Conservation (phyloP, 1,140 invertebrate species). For the Agrypnia vestita region DNA sequence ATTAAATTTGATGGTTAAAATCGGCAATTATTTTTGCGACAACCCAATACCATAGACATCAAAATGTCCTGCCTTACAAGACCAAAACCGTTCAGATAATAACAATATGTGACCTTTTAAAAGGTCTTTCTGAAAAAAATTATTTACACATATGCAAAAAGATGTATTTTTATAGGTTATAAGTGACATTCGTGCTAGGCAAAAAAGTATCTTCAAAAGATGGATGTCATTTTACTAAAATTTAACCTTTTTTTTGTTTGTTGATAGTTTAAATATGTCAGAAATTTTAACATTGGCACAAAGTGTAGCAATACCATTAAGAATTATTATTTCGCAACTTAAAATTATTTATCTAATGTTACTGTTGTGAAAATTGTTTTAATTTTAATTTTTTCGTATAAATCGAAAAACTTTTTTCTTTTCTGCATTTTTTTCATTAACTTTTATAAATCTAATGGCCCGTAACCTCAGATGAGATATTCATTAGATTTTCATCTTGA, state of each 20-base stretch:
- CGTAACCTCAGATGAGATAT: not conserved
- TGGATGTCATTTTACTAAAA: not conserved
- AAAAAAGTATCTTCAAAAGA: not conserved
- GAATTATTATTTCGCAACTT: constrained; percentile 10
- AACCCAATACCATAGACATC: too few species aligned
- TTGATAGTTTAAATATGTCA: not conserved
- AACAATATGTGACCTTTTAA: too few species aligned
- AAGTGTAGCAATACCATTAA: constrained; percentile 38
- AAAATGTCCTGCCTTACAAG: too few species aligned
- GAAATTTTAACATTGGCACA: constrained; percentile 22
- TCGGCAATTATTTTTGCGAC: too few species aligned
- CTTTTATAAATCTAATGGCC: not conserved
- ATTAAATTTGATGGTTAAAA: too few species aligned
- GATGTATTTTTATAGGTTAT: too few species aligned
- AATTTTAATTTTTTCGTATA: not conserved
- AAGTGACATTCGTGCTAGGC: too few species aligned
- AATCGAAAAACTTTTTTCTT: not conserved
- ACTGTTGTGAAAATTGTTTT: constrained; percentile 20
- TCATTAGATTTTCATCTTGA: not conserved
- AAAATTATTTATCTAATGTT: constrained; percentile 2
- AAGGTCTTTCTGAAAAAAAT: too few species aligned
- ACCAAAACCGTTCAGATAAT: too few species aligned
- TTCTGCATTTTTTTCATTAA: not conserved
- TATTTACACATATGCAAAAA: too few species aligned
- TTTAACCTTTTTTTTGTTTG: not conserved